A percentile compares a stretch with the other conserved stretches of the same genome.
Conservation (phyloP, 2,113 vertebrate species). For the Rhinoptilus africanus region DNA sequence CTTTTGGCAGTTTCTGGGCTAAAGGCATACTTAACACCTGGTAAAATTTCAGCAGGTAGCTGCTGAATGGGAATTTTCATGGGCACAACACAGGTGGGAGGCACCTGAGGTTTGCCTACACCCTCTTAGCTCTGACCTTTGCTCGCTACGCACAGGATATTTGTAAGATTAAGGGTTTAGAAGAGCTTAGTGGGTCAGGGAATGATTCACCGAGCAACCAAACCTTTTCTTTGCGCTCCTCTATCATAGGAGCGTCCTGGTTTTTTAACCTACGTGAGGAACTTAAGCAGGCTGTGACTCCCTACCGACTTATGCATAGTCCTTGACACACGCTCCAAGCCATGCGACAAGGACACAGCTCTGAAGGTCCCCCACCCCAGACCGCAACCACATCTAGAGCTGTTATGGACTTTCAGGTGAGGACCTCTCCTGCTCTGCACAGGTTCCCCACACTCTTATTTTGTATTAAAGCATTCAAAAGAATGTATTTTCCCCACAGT, state of each 20-base stretch:
- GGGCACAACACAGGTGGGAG: background rate
- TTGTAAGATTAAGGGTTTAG: background rate
- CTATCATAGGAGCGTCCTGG: accelerated
- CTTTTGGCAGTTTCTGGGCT: background rate
- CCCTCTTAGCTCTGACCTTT: background rate
- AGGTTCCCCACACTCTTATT: background rate
- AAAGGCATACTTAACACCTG: background rate
- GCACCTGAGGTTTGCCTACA: background rate
- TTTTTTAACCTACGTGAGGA: background rate
- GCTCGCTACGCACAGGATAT: background rate
- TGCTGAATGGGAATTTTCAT: background rate
- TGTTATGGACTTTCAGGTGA: background rate
- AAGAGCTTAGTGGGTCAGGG: background rate
- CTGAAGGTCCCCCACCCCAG: background rate
- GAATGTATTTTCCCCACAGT: background rate
- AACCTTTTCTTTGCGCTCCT: background rate
- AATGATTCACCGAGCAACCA: background rate
- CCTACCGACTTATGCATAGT: accelerated
- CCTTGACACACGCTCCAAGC: too few relatives aligned
- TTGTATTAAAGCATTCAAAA: background rate
- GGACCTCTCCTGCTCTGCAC: background rate
- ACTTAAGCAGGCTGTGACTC: background rate
- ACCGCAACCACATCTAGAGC: background rate
- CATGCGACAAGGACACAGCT: background rate
- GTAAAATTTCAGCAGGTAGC: background rate